Evolutionary conservation across 1,140 invertebrate species (phyloP).

Genomic region (Diuraphis noxia): DNA sequence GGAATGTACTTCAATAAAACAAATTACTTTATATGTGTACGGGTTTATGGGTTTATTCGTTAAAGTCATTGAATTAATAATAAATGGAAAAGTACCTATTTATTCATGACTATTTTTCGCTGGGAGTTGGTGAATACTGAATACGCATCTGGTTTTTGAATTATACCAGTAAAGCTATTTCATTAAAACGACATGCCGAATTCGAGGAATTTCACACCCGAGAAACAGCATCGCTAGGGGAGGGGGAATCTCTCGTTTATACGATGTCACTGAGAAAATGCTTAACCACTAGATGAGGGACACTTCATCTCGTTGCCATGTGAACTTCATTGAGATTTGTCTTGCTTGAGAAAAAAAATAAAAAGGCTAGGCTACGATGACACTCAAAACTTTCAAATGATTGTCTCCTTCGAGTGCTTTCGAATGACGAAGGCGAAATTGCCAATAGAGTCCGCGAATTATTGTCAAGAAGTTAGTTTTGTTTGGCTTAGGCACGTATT

Average conservation of each 20-base stretch:
- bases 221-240: no score
- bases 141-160: constrained; percentile 18
- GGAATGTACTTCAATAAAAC: constrained; percentile 19
- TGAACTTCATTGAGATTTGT: constrained; percentile 17
- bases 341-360: neutral
- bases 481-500: neutral
- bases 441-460: neutral
- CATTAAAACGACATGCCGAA: constrained; percentile 40
- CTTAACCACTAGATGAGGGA: neutral
- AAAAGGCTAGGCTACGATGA: neutral
- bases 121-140: neutral
- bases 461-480: neutral
- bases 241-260: neutral
- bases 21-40: constrained; percentile 23
- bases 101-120: constrained; percentile 29
- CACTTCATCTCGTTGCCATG: neutral
- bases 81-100: neutral
- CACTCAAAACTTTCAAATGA: constrained; percentile 6
- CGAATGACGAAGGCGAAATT: neutral
- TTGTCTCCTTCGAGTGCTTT: neutral
- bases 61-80: constrained; percentile 8
- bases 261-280: neutral
- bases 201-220: constrained; percentile 4
- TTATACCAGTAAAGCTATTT: constrained; percentile 29
- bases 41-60: neutral